Evolutionary conservation across 2,797 vertebrate species (phyloP), one percentile per base, ranked within the genome.

Genomic region (Hafferia zeledoni): DNA sequence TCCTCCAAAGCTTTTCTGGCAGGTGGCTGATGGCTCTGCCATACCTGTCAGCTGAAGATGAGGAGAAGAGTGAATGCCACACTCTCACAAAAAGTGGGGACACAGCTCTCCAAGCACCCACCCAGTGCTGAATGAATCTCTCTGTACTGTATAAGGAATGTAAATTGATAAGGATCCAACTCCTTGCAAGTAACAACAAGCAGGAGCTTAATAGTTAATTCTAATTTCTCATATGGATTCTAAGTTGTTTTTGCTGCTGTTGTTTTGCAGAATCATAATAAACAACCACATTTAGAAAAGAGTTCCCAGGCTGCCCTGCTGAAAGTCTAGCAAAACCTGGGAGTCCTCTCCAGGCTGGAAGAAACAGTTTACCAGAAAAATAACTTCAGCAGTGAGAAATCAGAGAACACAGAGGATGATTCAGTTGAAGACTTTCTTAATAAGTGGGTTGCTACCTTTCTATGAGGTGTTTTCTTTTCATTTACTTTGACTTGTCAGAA

Each of bases 161-260:
- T 23, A 64, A 39, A 10, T 8, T 2, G 3, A 2, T 2, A 17
- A 67, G 9, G 19, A 3, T 13, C 27, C 31, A 47, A 1, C 2
- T 12, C 61, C 85, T 27, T 17, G 63, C 14, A 31, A 63, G 50
- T 5, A 43, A 35, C 0, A 5, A 83, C 30, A 69, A 43, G 41
- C 41, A 43, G 41, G 31, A 89, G 31, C 46, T 50, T 4, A 4
- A 28, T 1, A 27, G 23, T 5, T 35, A 14, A 16, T 7, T 74
- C 22, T 3, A 3, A 14, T 69, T 74, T 61, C 69, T 82, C 17
- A 12, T 20, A 30, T 75, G 27, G 19, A 10, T 46, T 30, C n/a
- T 2, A 4, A 52, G 52, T 37, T 81, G 63, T 30, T 57, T 60
- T 68, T 53, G 60, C 23, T 37, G 39, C 33, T 61, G 15, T 37